Conservation (phyloP, 2,888 invertebrate genomes). For the Lochmaea capreae region DNA sequence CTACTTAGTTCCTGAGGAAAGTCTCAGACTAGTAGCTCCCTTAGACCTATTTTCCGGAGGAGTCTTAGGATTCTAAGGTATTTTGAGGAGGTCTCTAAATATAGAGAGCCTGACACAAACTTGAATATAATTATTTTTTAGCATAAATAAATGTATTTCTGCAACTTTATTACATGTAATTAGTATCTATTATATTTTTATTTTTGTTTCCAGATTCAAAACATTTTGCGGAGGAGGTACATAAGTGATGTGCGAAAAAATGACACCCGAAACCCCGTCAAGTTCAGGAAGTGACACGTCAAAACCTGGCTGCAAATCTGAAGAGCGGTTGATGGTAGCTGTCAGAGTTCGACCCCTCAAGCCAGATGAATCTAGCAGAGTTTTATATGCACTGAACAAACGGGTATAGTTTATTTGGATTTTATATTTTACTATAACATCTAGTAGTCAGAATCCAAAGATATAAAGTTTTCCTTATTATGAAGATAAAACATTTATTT, state of each 20-base stretch:
- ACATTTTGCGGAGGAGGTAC: background rate
- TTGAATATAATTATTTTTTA: too few relatives aligned
- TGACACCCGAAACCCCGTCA: constrained; percentile 63
- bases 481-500: too few relatives aligned
- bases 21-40: too few relatives aligned
- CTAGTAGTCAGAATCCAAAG: too few relatives aligned
- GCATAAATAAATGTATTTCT: too few relatives aligned
- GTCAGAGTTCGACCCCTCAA: constrained; percentile 89
- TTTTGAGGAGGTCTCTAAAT: too few relatives aligned
- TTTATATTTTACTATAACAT: constrained; percentile 5
- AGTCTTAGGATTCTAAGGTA: too few relatives aligned
- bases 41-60: too few relatives aligned
- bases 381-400: constrained; percentile 81
- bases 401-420: constrained; percentile 69
- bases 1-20: too few relatives aligned
- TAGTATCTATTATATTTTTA: background rate
- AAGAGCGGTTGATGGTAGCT: constrained; percentile 74
- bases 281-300: constrained; percentile 64
- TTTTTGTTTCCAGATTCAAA: background rate
- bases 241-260: constrained; percentile 36
- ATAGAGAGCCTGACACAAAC: too few relatives aligned
- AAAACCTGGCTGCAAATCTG: constrained; percentile 57
- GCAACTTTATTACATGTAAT: too few relatives aligned
- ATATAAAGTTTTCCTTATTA: too few relatives aligned
- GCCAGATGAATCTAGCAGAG: constrained; percentile 79